Conservation (phyloP, 2,797 vertebrate species). For the Jordanella pulchra region DNA sequence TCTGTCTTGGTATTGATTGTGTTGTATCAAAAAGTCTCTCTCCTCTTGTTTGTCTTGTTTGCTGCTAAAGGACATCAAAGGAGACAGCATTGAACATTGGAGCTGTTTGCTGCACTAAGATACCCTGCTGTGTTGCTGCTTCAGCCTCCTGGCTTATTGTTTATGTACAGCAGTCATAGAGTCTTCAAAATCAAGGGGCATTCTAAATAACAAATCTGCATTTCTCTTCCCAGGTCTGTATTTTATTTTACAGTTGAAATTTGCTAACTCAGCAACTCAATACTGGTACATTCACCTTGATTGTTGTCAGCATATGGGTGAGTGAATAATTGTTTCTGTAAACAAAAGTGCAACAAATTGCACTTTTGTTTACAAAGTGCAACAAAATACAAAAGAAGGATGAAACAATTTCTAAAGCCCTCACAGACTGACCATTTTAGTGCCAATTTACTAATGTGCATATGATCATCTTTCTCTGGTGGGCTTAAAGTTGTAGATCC, state of each 20-base stretch:
- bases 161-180: background rate
- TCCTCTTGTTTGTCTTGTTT: background rate
- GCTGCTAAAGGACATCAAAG: background rate
- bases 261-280: background rate
- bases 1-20: background rate
- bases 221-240: background rate
- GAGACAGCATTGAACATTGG: background rate
- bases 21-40: background rate
- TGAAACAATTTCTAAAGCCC: background rate
- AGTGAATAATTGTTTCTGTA: background rate
- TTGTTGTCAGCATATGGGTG: constrained; percentile 1
- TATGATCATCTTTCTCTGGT: background rate
- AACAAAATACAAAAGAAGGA: too few species aligned
- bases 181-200: background rate
- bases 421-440: background rate
- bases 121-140: background rate
- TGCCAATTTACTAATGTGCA: background rate
- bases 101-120: background rate
- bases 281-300: background rate
- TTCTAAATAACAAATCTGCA: background rate
- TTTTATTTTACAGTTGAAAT: background rate
- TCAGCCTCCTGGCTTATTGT: background rate
- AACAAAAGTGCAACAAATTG: background rate
- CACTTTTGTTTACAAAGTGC: too few species aligned
- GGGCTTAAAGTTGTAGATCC: background rate